Conservation (phyloP, 2,888 invertebrate genomes). For the Steinernema hermaphroditum region DNA sequence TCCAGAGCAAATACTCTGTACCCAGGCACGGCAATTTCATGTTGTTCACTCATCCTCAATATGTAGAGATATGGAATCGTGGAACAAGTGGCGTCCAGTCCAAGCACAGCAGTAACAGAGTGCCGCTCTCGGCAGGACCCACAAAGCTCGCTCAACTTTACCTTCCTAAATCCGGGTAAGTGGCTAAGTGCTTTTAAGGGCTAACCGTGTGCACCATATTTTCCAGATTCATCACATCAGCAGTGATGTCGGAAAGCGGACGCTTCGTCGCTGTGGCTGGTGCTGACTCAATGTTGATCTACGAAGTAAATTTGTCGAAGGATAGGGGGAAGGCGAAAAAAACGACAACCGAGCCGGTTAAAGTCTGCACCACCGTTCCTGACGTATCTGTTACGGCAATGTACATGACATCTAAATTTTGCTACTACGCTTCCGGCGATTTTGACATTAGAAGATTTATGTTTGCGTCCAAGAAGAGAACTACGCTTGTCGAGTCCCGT, state of each 20-base stretch:
- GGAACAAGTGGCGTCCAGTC: background rate
- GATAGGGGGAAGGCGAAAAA: background rate
- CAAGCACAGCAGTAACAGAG: background rate
- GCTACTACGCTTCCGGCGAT: background rate
- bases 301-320: background rate
- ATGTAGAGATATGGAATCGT: slow-evolving; percentile 14
- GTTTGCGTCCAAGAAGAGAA: background rate
- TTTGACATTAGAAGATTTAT: background rate
- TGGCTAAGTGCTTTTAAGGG: background rate
- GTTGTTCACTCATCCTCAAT: background rate
- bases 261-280: background rate
- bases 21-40: background rate
- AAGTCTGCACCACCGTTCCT: background rate
- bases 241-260: background rate
- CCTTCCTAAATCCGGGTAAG: background rate
- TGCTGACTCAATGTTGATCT: background rate
- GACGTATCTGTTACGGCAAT: background rate
- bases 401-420: background rate
- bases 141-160: background rate
- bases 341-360: background rate
- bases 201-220: background rate
- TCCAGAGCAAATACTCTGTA: background rate
- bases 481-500: background rate
- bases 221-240: background rate
- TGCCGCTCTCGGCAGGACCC: background rate